Base-by-base conservation (phyloP, 2,113 vertebrate species). In the Phrynosoma blainvillii region DNA sequence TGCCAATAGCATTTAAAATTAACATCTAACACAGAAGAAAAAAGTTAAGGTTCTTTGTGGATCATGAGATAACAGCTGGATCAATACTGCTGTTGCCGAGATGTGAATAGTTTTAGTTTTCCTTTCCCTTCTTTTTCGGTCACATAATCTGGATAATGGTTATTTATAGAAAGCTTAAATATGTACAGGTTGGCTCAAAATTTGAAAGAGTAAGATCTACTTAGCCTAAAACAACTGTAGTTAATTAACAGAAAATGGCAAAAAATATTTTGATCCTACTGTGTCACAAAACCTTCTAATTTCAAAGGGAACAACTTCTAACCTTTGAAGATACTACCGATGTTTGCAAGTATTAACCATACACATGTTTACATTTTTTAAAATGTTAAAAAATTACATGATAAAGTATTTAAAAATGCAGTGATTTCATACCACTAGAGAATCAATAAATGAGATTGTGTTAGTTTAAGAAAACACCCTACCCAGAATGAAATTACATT, bases 401-500 rank as follows among this genome's bases (percentile, higher is more conserved):
- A 47, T 4, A 47, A 47, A 47, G 47, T 6, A 47, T 47, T 47
- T 12, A 11, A 59, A 59, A 59, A 5, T 13, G 56, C 56, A 59
- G 56, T 59, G 14, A 59, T 59, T 59, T 59, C 56, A 59, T 14
- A 13, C 56, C 56, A 59, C 56, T 12, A 59, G 56, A 10, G 56
- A 59, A 59, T 93, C 91, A 89, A 83, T 71, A 73, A 86, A 93
- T 82, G 77, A 90, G 56, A 78, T 65, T 90, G 70, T 92, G 89
- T 88, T 91, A 5, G 79, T 86, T 85, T 94, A 85, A 62, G 81
- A 70, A 84, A 89, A 82, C 91, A 93, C 75, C 90, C 62, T 82
- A 89, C 87, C 84, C 87, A 85, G 86, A 89, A 91, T 88, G 85
- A 93, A 93, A 94, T 88, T 86, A 78, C 73, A 81, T 92, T 92